phyloP scores from a whole-genome alignment of 2,797 vertebrate species.

The Melopsittacus undulatus region DNA sequence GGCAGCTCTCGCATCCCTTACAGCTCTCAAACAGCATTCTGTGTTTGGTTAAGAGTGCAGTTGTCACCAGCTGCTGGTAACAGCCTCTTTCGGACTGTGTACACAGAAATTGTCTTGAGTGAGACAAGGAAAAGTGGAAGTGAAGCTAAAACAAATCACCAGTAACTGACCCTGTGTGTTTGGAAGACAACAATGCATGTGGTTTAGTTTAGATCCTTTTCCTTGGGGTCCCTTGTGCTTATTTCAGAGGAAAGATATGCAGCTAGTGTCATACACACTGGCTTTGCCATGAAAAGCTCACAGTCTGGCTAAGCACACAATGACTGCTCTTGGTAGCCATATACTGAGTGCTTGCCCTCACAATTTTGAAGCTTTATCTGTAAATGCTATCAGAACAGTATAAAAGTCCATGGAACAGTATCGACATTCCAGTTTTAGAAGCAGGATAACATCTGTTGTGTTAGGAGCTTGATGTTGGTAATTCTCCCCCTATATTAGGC shows the following conservation, averaged over 20 bases:
- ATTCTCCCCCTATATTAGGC: background rate
- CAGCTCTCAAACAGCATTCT: background rate
- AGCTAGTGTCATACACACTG: background rate
- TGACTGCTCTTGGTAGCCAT: background rate
- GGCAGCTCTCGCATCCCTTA: background rate
- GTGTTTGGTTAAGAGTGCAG: background rate
- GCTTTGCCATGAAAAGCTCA: background rate
- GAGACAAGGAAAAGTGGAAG: background rate
- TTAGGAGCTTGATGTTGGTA: background rate
- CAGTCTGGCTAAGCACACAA: background rate
- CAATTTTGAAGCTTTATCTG: background rate
- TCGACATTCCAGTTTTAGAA: background rate
- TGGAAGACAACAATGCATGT: background rate
- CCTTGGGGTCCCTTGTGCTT: background rate
- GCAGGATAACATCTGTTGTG: rapidly evolving
- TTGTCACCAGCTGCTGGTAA: background rate
- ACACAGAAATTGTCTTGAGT: background rate
- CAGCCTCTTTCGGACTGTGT: background rate
- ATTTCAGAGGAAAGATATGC: background rate
- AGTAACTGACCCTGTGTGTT: background rate
- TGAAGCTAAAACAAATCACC: background rate
- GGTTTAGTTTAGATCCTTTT: background rate
- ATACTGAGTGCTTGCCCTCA: background rate
- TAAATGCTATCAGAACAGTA: background rate
- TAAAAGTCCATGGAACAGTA: background rate